These are phyloP conservation scores for Stigmatopora argus DNA, from an alignment of 2,113 vertebrate species.

Conservation along the genomic window DNA sequence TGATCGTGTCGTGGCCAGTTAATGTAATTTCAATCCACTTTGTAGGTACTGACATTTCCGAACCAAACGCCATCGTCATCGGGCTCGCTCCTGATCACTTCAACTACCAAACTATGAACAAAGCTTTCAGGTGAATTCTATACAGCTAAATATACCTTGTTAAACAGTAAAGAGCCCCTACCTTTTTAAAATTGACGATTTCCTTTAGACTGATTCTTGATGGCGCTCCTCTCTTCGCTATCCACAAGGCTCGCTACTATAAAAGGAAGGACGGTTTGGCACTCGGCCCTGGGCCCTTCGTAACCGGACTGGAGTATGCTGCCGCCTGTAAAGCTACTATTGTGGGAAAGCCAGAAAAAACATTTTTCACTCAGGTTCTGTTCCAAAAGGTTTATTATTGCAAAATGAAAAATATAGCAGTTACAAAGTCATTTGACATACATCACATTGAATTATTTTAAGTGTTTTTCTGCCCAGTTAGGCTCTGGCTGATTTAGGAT, in stretches of 20 bases:
- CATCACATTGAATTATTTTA: not conserved
- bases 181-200: too few species aligned
- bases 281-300: conserved; percentile 90
- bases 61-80: conserved; percentile 89
- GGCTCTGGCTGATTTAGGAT: conserved; percentile 60
- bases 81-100: conserved; percentile 90
- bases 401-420: too few species aligned
- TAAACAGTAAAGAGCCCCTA: too few species aligned
- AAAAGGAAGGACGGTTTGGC: conserved; percentile 85
- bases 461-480: conserved; percentile 8
- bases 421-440: not conserved
- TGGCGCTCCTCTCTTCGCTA: conserved; percentile 89
- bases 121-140: conserved; percentile 74
- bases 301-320: conserved; percentile 84
- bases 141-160: too few species aligned
- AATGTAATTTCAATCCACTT: not conserved
- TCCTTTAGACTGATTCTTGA: conserved; percentile 78
- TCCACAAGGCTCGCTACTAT: conserved; percentile 95
- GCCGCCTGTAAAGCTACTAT: conserved; percentile 79
- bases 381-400: not conserved
- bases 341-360: conserved; percentile 88
- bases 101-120: conserved; percentile 87
- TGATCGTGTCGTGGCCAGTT: too few species aligned
- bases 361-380: conserved; percentile 85
- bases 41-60: conserved; percentile 78